Evolutionary conservation across 2,113 vertebrate species (phyloP), one percentile per base, ranked within the genome.

Genomic region (Thomomys bottae): DNA sequence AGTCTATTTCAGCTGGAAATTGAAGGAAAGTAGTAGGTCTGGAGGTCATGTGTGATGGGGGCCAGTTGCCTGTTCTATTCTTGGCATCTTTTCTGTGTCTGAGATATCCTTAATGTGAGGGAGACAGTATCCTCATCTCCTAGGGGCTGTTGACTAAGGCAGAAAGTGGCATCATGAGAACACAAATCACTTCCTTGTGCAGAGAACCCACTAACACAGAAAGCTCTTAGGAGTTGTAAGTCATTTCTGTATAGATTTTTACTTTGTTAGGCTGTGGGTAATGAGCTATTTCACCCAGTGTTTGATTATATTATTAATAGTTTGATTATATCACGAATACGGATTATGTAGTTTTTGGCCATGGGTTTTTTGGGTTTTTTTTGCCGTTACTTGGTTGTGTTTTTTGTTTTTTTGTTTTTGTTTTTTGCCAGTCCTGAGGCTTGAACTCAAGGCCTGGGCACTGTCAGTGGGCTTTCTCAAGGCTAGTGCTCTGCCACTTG

Each of bases 231-330:
- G 64, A 88, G 42, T 59, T 36, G 4, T 24, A 49, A 84, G 34
- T 93, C 68, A 73, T 40, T 34, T 2, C 24, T 75, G 24, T 94
- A 63, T 78, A 89, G 45, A 21, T 78, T 88, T 54, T 88, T 82
- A 57, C 8, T 3, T 64, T 59, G 49, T 89, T 78, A 75, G 9
- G 24, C 57, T 67, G 12, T 63, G 81, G 38, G 49, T 80, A 82
- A 63, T 28, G 34, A 82, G 11, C 73, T 38, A 38, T 32, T 89
- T 92, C 5, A 80, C 36, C 42, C 59, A 30, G 3, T 42, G 30
- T 75, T 79, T 90, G 24, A 42, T 0, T 24, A 30, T 66, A 4
- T 54, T 54, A 54, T 54, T 54, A 54, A 54, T 54, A 54, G 49
- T 54, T 54, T 54, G 49, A 54, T 54, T 54, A 54, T 54, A 54